Percentiles rank a stretch among this genome's conserved stretches.
Evolutionary conservation across 2,888 invertebrate genomes (phyloP).

Genomic region (Ceramica pisi): DNA sequence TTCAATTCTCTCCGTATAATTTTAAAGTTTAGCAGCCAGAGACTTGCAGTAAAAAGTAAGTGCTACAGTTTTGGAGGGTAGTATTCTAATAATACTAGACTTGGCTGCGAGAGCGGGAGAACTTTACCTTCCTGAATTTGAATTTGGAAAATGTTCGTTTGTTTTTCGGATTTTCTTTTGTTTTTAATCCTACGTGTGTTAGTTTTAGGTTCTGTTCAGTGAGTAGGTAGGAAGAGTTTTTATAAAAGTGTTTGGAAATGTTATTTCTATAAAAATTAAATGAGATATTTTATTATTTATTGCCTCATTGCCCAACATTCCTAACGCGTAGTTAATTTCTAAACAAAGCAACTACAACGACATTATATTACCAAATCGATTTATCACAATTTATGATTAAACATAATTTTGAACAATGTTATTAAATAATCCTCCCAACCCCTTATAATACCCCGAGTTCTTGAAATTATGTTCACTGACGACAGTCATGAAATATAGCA

Average conservation of each 20-base stretch:
- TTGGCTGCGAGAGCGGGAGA: slow-evolving; percentile 40
- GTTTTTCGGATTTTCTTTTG: slow-evolving; percentile 9
- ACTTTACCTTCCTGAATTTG: slow-evolving; percentile 45
- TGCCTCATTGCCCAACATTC: too few relatives aligned
- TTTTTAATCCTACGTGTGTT: not conserved
- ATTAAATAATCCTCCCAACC: not conserved
- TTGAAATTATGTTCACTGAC: slow-evolving; percentile 1
- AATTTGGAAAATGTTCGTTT: slow-evolving; percentile 24
- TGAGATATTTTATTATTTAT: not conserved
- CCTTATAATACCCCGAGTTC: not conserved
- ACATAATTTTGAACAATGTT: not conserved
- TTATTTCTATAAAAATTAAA: not conserved
- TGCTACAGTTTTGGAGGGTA: slow-evolving; percentile 58
- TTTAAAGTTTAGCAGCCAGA: slow-evolving; percentile 61
- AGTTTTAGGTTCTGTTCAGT: not conserved
- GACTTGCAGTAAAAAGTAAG: slow-evolving; percentile 69
- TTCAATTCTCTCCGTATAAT: slow-evolving; percentile 62
- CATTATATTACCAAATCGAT: not conserved
- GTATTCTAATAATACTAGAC: slow-evolving; percentile 60
- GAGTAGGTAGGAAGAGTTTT: not conserved
- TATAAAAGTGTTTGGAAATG: not conserved
- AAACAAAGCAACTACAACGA: too few relatives aligned
- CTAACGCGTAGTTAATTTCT: not conserved
- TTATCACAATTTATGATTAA: not conserved
- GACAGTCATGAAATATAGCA: not conserved